Evolutionary conservation across 2,888 invertebrate genomes (phyloP).

Genomic region (Drosophila siamana): DNA sequence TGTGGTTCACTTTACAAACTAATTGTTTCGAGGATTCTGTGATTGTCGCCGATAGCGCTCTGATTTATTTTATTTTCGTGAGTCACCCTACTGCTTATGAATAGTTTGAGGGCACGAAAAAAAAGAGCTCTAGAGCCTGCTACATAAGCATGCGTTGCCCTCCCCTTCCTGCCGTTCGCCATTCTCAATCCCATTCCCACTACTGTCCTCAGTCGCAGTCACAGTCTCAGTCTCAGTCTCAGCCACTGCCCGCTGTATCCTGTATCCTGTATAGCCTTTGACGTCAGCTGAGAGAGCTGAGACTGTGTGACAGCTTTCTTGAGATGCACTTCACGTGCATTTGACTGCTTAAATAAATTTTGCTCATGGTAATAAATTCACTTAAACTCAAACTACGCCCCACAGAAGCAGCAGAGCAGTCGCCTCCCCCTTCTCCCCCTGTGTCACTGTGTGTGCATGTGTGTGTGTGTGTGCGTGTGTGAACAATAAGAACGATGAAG

Average conservation of each 20-base stretch:
- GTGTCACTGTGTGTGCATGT: neutral
- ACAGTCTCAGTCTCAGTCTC: neutral
- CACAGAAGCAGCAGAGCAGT: slow-evolving; percentile 16
- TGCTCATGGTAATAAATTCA: slow-evolving; percentile 80
- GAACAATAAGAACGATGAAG: slow-evolving; percentile 51
- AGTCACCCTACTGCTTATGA: slow-evolving; percentile 28
- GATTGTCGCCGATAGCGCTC: no score
- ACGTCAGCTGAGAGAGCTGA: slow-evolving; percentile 46
- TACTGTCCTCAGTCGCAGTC: no score
- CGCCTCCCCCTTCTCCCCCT: neutral
- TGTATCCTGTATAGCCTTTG: slow-evolving; percentile 43
- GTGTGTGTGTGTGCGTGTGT: no score
- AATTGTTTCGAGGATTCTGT: no score
- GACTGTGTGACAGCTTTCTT: slow-evolving; percentile 76
- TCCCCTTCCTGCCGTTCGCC: no score
- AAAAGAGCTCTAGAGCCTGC: slow-evolving; percentile 43
- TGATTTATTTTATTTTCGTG: no score
- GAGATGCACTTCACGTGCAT: slow-evolving; percentile 80
- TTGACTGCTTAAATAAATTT: slow-evolving; percentile 81
- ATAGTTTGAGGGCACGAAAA: slow-evolving; percentile 2
- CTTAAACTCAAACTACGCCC: slow-evolving; percentile 74
- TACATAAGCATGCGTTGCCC: neutral
- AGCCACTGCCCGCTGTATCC: slow-evolving; percentile 2
- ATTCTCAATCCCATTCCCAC: no score
- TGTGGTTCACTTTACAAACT: no score